Evolutionary conservation across 2,113 vertebrate genomes (phyloP).

Genomic region (Vanacampus margaritifer): DNA sequence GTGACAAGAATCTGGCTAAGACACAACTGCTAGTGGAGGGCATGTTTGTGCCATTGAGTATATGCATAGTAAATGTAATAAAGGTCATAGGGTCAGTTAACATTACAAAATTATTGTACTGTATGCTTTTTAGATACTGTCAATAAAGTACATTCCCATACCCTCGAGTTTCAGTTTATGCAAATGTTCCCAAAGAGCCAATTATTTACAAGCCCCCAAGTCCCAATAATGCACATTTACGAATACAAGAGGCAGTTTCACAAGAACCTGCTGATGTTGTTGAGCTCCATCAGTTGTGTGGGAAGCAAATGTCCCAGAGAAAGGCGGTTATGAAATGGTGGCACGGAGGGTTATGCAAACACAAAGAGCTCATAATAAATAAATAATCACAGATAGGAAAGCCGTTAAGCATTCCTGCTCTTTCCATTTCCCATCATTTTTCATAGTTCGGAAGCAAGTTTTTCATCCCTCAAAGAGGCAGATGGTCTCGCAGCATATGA

Average conservation of each 20-base stretch:
- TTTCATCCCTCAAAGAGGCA: not conserved
- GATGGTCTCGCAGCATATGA: not conserved
- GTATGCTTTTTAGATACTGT: not conserved
- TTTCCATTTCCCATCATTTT: not conserved
- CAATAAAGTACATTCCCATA: not conserved
- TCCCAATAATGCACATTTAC: not conserved
- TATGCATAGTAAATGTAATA: conserved; percentile 2
- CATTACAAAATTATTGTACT: conserved; percentile 1
- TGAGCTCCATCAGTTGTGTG: conserved; percentile 46
- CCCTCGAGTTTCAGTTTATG: not conserved
- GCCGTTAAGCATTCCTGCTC: not conserved
- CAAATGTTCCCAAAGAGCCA: not conserved
- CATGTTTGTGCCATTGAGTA: conserved; percentile 9
- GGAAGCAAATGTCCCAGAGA: conserved; percentile 44
- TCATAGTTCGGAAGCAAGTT: not conserved
- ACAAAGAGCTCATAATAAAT: conserved; percentile 10
- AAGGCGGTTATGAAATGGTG: conserved; percentile 48
- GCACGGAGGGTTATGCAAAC: conserved; percentile 60
- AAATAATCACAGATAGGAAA: not conserved
- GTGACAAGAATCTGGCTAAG: conserved; percentile 19
- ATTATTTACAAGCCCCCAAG: not conserved
- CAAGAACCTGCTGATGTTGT: not conserved
- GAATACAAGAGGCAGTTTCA: not conserved
- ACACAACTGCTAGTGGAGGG: conserved; percentile 1
- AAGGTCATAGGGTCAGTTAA: conserved; percentile 10